Evolutionary conservation across 2,797 vertebrate species (phyloP).

Genomic region (Hapalemur alaotrensis): DNA sequence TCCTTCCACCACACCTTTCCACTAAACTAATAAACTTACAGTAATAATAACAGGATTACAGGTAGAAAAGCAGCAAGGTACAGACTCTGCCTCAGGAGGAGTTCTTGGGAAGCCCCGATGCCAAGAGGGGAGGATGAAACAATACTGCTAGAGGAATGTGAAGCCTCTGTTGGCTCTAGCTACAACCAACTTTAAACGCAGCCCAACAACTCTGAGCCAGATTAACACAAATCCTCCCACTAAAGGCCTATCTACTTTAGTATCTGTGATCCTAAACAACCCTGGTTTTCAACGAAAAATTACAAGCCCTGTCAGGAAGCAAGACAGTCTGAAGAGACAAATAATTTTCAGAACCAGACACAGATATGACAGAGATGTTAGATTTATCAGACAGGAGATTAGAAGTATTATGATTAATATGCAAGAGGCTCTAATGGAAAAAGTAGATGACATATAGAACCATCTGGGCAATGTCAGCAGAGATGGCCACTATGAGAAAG

Average conservation of each 20-base stretch:
- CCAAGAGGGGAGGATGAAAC: not conserved
- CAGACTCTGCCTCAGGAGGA: not conserved
- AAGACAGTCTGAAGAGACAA: not conserved
- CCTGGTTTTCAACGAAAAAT: not conserved
- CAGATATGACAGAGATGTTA: not conserved
- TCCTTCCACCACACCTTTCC: not conserved
- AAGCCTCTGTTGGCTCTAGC: not conserved
- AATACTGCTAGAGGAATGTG: not conserved
- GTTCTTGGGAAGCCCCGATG: not conserved
- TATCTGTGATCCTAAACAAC: not conserved
- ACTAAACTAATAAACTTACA: not conserved
- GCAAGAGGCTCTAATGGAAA: not conserved
- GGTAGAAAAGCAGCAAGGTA: not conserved
- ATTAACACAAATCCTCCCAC: not conserved
- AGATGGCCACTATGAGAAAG: not conserved
- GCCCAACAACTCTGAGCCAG: not conserved
- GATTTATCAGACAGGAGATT: not conserved
- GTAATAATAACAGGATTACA: not conserved
- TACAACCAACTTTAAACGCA: not conserved
- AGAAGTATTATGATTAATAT: not conserved
- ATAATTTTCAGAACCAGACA: not conserved
- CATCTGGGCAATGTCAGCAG: not conserved
- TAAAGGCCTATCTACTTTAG: not conserved
- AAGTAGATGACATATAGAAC: not conserved
- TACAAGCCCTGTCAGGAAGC: not conserved